Conservation (phyloP, 2,888 invertebrate genomes). For the Pelosia muscerda region DNA sequence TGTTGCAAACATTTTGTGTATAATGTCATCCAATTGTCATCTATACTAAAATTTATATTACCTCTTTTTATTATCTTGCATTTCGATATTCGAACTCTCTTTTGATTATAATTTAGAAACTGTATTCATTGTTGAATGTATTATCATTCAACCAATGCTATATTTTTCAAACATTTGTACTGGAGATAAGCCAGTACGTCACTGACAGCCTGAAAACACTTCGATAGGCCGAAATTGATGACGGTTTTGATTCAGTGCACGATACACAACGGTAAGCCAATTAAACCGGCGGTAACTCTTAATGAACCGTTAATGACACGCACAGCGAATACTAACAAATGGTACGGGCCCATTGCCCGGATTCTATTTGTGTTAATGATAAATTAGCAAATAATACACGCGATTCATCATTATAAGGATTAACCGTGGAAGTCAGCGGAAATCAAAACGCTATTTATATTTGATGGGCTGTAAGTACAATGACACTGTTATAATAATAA, state of each 20-base stretch:
- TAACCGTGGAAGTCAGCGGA: slow-evolving; percentile 38
- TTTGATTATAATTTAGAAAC: neutral
- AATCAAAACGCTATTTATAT: slow-evolving; percentile 25
- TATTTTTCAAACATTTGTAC: slow-evolving; percentile 18
- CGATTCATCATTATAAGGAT: slow-evolving; percentile 45
- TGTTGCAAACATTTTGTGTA: too few species aligned
- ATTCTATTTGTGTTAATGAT: slow-evolving; percentile 51
- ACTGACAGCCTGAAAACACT: slow-evolving; percentile 52
- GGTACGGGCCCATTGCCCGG: slow-evolving; percentile 36
- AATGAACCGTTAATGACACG: slow-evolving; percentile 82
- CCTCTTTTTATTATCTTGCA: too few species aligned
- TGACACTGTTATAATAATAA: neutral
- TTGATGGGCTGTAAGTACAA: neutral
- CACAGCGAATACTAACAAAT: slow-evolving; percentile 73
- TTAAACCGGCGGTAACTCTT: slow-evolving; percentile 75
- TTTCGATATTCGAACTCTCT: neutral
- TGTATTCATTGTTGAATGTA: neutral
- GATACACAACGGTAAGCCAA: slow-evolving; percentile 77
- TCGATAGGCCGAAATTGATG: slow-evolving; percentile 63
- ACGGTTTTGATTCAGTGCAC: slow-evolving; percentile 75
- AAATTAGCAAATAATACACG: slow-evolving; percentile 50
- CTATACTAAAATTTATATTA: too few species aligned
- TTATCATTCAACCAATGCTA: neutral
- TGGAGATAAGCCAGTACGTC: slow-evolving; percentile 37
- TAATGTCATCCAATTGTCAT: too few species aligned